Percentiles rank a stretch among this genome's conserved stretches.
Evolutionary conservation across 2,797 vertebrate genomes (phyloP).

Genomic region (Falco rusticolus): DNA sequence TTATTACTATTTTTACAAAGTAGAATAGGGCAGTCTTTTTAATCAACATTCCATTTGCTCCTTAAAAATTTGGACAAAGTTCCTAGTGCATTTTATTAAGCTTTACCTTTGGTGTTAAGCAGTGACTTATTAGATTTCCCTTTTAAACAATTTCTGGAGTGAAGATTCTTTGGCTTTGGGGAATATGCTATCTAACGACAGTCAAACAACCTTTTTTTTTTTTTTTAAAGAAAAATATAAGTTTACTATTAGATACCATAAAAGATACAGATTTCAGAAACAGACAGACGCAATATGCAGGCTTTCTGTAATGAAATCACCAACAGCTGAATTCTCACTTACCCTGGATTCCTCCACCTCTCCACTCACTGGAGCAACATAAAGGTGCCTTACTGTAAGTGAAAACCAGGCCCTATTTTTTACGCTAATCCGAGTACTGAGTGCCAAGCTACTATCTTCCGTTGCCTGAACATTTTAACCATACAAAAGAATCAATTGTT

Average conservation of each 20-base stretch:
- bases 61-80: slow-evolving; percentile 72
- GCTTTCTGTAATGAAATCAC: slow-evolving; percentile 45
- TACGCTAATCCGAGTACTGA: slow-evolving; percentile 32
- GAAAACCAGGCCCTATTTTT: slow-evolving; percentile 9
- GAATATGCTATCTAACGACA: slow-evolving; percentile 68
- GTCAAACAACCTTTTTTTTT: slow-evolving; percentile 26
- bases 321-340: background rate
- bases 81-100: slow-evolving; percentile 77
- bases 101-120: slow-evolving; percentile 84
- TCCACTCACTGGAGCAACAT: background rate
- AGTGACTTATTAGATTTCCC: slow-evolving; percentile 64
- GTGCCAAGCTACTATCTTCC: slow-evolving; percentile 23
- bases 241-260: slow-evolving; percentile 27
- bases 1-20: slow-evolving; percentile 58
- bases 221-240: slow-evolving; percentile 33
- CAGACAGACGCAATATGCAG: slow-evolving; percentile 45
- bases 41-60: slow-evolving; percentile 62
- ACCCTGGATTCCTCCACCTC: background rate
- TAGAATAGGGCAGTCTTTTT: slow-evolving; percentile 66
- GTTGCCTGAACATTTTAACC: background rate
- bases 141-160: slow-evolving; percentile 71
- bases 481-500: slow-evolving; percentile 8
- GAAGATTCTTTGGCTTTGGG: slow-evolving; percentile 80
- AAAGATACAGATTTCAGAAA: slow-evolving; percentile 66
- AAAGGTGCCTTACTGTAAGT: background rate